phyloP scores from a whole-genome alignment of 2,113 vertebrate species.

The Melanocharis versteri region DNA sequence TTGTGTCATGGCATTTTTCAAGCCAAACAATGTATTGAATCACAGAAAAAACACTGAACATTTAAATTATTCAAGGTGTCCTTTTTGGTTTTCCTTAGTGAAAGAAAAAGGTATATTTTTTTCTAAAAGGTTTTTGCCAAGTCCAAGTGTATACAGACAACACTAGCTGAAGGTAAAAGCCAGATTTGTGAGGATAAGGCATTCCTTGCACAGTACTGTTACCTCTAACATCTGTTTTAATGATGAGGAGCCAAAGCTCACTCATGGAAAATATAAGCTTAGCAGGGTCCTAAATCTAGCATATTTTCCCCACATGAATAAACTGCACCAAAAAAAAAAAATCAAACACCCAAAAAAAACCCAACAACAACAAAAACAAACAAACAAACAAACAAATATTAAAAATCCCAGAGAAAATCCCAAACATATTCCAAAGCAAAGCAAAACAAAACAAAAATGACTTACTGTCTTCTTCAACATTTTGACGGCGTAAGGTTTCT shows the following conservation, averaged over 20 bases:
- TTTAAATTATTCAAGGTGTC: background rate
- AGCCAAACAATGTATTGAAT: background rate
- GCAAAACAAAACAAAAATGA: conserved; percentile 37
- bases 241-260: background rate
- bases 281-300: background rate
- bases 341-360: background rate
- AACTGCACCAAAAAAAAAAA: background rate
- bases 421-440: background rate
- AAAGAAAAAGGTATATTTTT: background rate
- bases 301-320: background rate
- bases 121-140: background rate
- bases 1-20: background rate
- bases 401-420: background rate
- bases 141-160: background rate
- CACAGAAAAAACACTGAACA: background rate
- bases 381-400: too few relatives aligned
- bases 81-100: background rate
- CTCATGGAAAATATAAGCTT: background rate
- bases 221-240: background rate
- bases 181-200: background rate
- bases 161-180: background rate
- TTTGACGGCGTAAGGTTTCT: conserved; percentile 87
- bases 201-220: background rate
- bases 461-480: conserved; percentile 91
- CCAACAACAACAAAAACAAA: background rate